A percentile compares a stretch with the other conserved stretches of the same genome.
Conservation (phyloP, 2,888 invertebrate species). For the Lycia hirtaria region DNA sequence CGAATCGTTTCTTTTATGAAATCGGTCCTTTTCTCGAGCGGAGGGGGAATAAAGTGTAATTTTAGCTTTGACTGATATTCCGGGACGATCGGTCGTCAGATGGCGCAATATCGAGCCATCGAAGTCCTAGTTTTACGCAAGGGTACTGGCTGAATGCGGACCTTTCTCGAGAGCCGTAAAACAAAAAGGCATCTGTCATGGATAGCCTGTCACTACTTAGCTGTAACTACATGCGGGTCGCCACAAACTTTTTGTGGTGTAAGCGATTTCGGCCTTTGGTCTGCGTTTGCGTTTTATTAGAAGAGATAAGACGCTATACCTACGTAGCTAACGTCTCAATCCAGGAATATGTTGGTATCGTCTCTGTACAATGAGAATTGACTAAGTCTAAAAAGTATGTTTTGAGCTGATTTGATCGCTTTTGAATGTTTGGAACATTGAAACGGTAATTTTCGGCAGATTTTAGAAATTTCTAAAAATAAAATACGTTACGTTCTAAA, state of each 20-base stretch:
- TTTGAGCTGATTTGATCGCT: too few species aligned
- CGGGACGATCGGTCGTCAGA: slow-evolving; percentile 73
- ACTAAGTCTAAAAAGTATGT: too few species aligned
- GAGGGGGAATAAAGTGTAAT: slow-evolving; percentile 69
- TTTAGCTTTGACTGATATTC: slow-evolving; percentile 74
- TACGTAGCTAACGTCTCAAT: not conserved
- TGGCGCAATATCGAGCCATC: slow-evolving; percentile 71
- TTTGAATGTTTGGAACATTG: too few species aligned
- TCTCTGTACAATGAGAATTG: too few species aligned
- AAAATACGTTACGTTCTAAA: too few species aligned
- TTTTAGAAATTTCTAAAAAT: too few species aligned
- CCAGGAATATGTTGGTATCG: too few species aligned
- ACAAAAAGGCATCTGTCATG: slow-evolving; percentile 67
- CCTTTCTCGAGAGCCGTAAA: slow-evolving; percentile 68
- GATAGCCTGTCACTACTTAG: slow-evolving; percentile 49
- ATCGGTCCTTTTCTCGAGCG: slow-evolving; percentile 63
- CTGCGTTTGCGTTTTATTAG: slow-evolving; percentile 18
- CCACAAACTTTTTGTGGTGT: slow-evolving; percentile 24
- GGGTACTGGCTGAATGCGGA: slow-evolving; percentile 60
- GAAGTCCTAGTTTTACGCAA: slow-evolving; percentile 73
- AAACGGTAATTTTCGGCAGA: too few species aligned
- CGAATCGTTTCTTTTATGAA: slow-evolving; percentile 71
- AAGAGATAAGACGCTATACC: not conserved
- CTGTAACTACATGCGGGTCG: slow-evolving; percentile 35
- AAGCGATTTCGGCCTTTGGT: slow-evolving; percentile 14